Percentiles rank a stretch among this genome's conserved stretches.
These are phyloP conservation scores for Echeneis naucrates DNA, from an alignment of 2,797 vertebrate genomes.

Conservation along the genomic window DNA sequence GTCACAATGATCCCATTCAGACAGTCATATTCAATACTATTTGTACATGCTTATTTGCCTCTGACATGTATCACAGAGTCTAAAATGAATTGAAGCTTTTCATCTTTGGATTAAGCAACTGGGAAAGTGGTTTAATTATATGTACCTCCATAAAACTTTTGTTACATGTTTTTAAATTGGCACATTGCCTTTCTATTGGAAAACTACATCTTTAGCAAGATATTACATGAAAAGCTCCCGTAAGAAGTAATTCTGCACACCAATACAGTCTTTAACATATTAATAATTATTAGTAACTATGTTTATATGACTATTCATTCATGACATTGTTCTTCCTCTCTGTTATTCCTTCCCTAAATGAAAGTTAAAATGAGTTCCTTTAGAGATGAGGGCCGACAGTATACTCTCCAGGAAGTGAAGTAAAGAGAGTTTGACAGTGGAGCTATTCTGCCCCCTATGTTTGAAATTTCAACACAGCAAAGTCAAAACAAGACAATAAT, in stretches of 20 bases:
- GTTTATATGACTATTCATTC: too few relatives aligned
- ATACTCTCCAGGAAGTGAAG: background rate
- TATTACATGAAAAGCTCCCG: too few relatives aligned
- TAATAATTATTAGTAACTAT: too few relatives aligned
- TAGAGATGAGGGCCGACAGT: background rate
- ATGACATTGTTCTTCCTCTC: too few relatives aligned
- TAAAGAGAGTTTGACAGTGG: background rate
- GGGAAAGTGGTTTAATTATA: background rate
- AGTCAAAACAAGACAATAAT: too few relatives aligned
- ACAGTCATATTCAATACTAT: too few relatives aligned
- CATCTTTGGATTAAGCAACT: background rate
- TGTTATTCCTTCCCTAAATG: too few relatives aligned
- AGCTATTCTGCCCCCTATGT: conserved; percentile 63
- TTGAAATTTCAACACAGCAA: conserved; percentile 38
- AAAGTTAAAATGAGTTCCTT: background rate
- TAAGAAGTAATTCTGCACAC: too few relatives aligned
- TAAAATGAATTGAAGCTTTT: background rate
- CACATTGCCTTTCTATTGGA: background rate
- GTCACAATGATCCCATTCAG: background rate
- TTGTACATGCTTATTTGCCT: background rate
- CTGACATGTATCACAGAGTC: background rate
- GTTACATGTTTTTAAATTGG: background rate
- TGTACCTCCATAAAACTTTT: background rate
- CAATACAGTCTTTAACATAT: too few relatives aligned
- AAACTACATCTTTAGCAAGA: background rate